Percentiles rank a stretch among this genome's conserved stretches.
These are phyloP conservation scores for Atta cephalotes DNA, from an alignment of 1,140 invertebrate species.

Conservation along the genomic window DNA sequence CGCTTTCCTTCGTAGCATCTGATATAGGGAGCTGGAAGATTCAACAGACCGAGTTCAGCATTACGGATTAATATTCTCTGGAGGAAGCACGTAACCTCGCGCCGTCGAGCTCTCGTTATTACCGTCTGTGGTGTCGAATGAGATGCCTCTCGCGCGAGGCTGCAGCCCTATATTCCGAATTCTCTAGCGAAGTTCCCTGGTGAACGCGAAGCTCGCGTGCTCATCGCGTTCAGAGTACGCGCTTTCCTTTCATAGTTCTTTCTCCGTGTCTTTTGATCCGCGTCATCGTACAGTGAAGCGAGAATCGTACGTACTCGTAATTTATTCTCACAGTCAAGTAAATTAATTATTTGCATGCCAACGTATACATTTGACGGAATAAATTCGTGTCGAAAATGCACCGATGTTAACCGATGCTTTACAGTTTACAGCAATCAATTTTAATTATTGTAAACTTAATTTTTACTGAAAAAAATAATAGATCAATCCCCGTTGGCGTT, in stretches of 20 bases:
- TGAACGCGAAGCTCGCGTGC: constrained; percentile 6
- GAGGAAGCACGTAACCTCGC: constrained; percentile 71
- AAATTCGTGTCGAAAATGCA: background rate
- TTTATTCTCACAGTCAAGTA: constrained; percentile 37
- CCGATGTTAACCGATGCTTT: background rate
- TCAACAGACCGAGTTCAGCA: constrained; percentile 71
- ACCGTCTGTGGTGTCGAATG: constrained; percentile 72
- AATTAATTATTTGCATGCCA: constrained; percentile 49
- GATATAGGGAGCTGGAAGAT: constrained; percentile 70
- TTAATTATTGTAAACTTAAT: background rate
- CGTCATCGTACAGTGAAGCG: constrained; percentile 5
- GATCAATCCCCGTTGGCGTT: background rate
- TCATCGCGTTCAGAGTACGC: constrained; percentile 4
- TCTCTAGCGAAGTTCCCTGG: constrained; percentile 41
- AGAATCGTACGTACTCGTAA: constrained; percentile 17
- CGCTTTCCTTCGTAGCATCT: constrained; percentile 28
- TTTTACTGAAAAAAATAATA: background rate
- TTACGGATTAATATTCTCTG: constrained; percentile 76
- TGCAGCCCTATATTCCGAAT: constrained; percentile 59
- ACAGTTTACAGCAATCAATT: background rate
- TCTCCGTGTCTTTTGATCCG: constrained; percentile 20
- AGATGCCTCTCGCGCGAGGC: constrained; percentile 64
- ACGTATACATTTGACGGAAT: background rate
- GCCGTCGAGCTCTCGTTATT: constrained; percentile 72
- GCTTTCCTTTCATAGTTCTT: constrained; percentile 55